Base-by-base conservation (phyloP, 2,113 vertebrate species). In the Aepyceros melampus region DNA sequence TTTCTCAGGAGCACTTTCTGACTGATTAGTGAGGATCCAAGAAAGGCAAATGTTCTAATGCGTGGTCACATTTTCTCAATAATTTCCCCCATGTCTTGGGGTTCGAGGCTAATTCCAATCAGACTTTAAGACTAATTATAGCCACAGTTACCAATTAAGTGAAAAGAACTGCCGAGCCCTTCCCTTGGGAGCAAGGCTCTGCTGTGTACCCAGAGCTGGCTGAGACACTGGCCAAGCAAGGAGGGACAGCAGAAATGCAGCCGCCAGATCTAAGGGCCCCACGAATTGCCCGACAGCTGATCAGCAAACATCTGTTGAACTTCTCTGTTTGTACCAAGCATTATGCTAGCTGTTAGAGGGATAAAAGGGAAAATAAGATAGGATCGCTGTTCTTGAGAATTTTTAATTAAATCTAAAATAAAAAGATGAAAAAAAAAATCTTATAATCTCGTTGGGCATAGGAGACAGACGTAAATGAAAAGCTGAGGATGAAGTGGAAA, bases 361-460 rank as follows among this genome's bases (percentile, higher is more conserved):
- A 64, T 60, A 89, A 83, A 94, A 53, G n/a, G 53, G 56, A 56
- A n/a, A 81, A 36, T 71, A 60, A 96, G 87, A 58, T 9, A 67
- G 27, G 58, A 82, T 81, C 60, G 14, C 47, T 51, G 25, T 40
- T 16, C 86, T 97, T 93, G 58, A 81, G 81, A 76, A 88, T 83
- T 71, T 87, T 89, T 79, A 88, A 93, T 82, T 85, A 95, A 97
- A 89, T 71, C 71, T 87, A 91, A 93, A 93, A 89, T 62, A 86
- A 95, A 95, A 95, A 58, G 40, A 53, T 76, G n/a, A 15, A 45
- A 43, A 40, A 84, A 83, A 56, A 55, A 36, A 81, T 29, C 25
- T 62, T 58, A 62, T 91, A 31, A 89, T 92, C 79, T 92, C 27
- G 1, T 4, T 62, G 53, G 85, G 29, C 62, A 87, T 71, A 45